These are phyloP conservation scores for Magallana angulata DNA, from an alignment of 1,140 invertebrate genomes.

Conservation along the genomic window DNA sequence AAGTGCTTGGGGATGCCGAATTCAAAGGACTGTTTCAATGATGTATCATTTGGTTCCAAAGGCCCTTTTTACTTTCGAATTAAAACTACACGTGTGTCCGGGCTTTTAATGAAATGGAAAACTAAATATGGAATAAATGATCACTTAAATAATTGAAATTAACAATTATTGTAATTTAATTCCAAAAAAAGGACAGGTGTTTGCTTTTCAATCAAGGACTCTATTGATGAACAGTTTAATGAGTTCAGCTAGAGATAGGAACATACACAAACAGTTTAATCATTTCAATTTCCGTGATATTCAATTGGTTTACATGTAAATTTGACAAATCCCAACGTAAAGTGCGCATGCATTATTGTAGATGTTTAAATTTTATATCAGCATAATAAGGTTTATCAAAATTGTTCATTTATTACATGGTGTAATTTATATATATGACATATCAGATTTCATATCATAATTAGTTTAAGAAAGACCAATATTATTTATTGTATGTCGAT, in stretches of 20 bases:
- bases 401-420: too few relatives aligned
- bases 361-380: too few relatives aligned
- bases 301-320: not conserved
- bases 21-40: not conserved
- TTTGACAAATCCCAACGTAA: too few relatives aligned
- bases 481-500: too few relatives aligned
- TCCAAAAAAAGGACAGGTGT: constrained; percentile 2
- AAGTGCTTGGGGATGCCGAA: not conserved
- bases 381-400: too few relatives aligned
- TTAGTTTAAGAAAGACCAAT: too few relatives aligned
- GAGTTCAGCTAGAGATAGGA: not conserved
- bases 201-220: not conserved
- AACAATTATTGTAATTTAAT: not conserved
- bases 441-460: too few relatives aligned
- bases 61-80: not conserved
- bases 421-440: too few relatives aligned
- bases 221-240: not conserved
- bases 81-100: not conserved
- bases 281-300: not conserved
- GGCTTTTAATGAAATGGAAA: not conserved
- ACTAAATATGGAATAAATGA: not conserved
- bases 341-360: too few relatives aligned
- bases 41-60: not conserved
- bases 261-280: not conserved
- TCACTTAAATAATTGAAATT: constrained; percentile 13